Base-by-base conservation (phyloP, 1,140 invertebrate genomes). In the Ylistrum balloti region DNA sequence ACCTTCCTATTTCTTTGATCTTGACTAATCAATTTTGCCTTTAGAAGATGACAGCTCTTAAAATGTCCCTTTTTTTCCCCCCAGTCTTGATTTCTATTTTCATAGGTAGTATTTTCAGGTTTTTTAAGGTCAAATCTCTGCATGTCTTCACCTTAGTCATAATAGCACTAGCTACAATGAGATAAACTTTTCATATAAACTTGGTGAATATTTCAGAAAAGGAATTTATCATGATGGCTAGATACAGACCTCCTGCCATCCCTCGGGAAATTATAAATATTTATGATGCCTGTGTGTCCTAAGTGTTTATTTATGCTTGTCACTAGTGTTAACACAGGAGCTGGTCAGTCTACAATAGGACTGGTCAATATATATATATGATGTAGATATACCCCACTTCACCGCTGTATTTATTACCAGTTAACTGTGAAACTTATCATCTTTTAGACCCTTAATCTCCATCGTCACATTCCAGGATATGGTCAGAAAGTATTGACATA, bases 271-370 rank as follows among this genome's bases (percentile, higher is more conserved):
- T n/a, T n/a, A 74, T 74, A 74, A 74, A 74, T 74, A 74, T 74
- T 74, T 74, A 74, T 74, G 56, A 74, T 74, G 56, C 13, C n/a
- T 74, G 28, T 74, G 22, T 28, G 22, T 74, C 56, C n/a, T 9
- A 17, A 28, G 20, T 74, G 56, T 74, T 2, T 74, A 74, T 74
- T 28, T 74, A 74, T n/a, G n/a, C 13, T 7, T 28, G 56, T 5
- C n/a, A 28, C 35, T 7, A 38, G 22, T 74, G 22, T 74, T n/a
- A 28, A 74, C 56, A 74, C 20, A n/a, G n/a, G n/a, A n/a, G n/a
- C n/a, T 74, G 56, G 56, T 74, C 56, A 74, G 56, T 74, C 56
- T 74, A 74, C 56, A 74, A 74, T 28, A 28, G 41, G 17, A 74
- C 56, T n/a, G 56, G 56, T 28, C 56, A 74, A n/a, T 74, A 74